Conservation (phyloP, 2,888 invertebrate genomes). For the Chrysolina haemoptera region DNA sequence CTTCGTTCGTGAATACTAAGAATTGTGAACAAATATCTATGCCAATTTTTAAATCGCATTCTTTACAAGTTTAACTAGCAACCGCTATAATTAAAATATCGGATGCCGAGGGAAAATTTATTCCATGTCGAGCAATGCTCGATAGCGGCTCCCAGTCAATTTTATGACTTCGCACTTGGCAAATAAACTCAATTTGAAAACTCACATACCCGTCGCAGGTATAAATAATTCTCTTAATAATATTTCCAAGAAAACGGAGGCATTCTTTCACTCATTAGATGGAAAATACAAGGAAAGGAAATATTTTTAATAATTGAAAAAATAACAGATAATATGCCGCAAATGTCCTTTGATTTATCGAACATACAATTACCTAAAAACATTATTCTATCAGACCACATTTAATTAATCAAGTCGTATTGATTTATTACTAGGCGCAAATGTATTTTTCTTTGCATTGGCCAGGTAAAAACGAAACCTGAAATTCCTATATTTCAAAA, state of each 20-base stretch:
- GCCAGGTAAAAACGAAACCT: neutral
- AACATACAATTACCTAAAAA: too few species aligned
- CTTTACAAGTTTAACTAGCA: too few species aligned
- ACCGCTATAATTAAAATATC: too few species aligned
- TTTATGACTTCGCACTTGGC: neutral
- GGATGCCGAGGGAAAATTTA: neutral
- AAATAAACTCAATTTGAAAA: neutral
- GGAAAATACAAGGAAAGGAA: neutral
- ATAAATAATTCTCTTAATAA: neutral
- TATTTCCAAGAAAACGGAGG: conserved; percentile 2
- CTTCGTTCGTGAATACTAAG: neutral
- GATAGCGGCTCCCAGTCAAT: conserved; percentile 21
- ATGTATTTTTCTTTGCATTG: conserved; percentile 30
- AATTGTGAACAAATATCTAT: too few species aligned
- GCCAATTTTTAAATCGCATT: neutral
- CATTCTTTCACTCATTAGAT: neutral
- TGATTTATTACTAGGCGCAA: conserved; percentile 33
- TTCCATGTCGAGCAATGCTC: neutral
- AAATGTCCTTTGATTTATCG: conserved; percentile 17
- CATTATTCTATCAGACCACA: too few species aligned
- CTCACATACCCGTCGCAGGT: neutral
- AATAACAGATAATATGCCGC: conserved; percentile 2
- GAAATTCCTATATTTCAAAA: conserved; percentile 1
- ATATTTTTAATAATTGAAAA: conserved; percentile 7
- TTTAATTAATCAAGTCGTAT: conserved; percentile 31